A percentile compares a stretch with the other conserved stretches of the same genome.
Evolutionary conservation across 2,113 vertebrate genomes (phyloP).

Genomic region (Podilymbus podiceps): DNA sequence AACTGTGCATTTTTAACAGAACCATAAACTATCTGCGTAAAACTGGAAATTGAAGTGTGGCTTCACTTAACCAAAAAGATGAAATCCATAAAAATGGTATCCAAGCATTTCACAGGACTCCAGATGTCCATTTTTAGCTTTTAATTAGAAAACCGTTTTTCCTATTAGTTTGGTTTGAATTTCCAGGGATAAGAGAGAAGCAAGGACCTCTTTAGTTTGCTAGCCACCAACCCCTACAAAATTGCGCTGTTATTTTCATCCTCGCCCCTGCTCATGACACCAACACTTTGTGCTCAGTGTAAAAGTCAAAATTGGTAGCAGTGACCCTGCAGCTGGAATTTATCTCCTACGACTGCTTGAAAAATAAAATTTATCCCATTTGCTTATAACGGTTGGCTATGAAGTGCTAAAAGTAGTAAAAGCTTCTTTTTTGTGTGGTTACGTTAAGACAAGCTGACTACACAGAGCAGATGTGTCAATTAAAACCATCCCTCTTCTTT

Average conservation of each 20-base stretch:
- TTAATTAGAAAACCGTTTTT: not conserved
- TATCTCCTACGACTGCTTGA: slow-evolving; percentile 22
- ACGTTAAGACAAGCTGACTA: slow-evolving; percentile 65
- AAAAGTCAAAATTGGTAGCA: slow-evolving; percentile 27
- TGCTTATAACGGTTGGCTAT: slow-evolving; percentile 10
- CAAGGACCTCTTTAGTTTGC: not conserved
- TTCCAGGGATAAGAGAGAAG: not conserved
- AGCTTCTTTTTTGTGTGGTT: slow-evolving; percentile 62
- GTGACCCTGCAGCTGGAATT: slow-evolving; percentile 50
- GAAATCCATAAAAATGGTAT: slow-evolving; percentile 3
- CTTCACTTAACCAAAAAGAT: slow-evolving; percentile 35
- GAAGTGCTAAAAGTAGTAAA: slow-evolving; percentile 64
- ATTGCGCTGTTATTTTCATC: not conserved
- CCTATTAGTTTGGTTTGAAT: not conserved
- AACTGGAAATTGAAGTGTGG: slow-evolving; percentile 40
- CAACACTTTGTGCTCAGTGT: not conserved
- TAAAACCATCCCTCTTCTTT: slow-evolving; percentile 51
- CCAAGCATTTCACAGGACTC: not conserved
- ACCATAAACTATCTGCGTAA: slow-evolving; percentile 38
- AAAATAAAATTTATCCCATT: slow-evolving; percentile 54
- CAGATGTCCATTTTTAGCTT: slow-evolving; percentile 29
- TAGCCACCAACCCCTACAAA: not conserved
- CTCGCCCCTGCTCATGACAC: not conserved
- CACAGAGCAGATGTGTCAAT: slow-evolving; percentile 62
- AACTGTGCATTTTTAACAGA: not conserved